Evolutionary conservation across 2,888 invertebrate species (phyloP), one percentile per base, ranked within the genome.

Genomic region (Brachyopa scutellaris): DNA sequence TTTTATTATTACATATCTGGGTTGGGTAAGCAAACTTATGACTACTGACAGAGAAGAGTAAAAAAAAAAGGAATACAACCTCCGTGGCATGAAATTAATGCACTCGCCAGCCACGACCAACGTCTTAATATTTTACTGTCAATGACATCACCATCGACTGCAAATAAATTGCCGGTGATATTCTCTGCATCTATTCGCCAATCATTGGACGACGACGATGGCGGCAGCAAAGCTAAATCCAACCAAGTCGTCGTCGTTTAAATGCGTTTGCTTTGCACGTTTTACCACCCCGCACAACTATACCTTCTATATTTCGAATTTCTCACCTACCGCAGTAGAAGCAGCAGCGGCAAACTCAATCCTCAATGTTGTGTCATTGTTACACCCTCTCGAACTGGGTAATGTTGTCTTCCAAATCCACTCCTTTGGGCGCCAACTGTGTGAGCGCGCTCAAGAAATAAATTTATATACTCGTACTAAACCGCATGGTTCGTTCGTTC

Each of bases 141-240:
- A 78, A 78, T 78, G 77, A 78, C 77, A 78, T 78, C 70, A 78
- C 55, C 62, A 38, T 64, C 62, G 62, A 38, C 31, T 78, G 38
- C 55, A 72, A n/a, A 78, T 78, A 78, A 78, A 78, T 78, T 72
- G 62, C 23, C 47, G 55, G 51, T 66, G 61, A 53, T 45, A 61
- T 49, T 66, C 23, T 17, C 19, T 29, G 11, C 36, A 26, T 70
- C 70, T 61, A 38, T 40, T 31, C 61, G 62, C 57, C 66, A 62
- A 21, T 23, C 31, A 31, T 62, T 29, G 11, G 59, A n/a, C 19
- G 21, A 21, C 3, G 55, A 8, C 23, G 36, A n/a, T 9, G 11
- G 26, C 3, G 26, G 26, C 6, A 6, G 26, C 6, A 15, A 42
- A 64, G 26, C 6, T 42, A 42, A 64, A 29, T 53, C 29, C 17